Evolutionary conservation across 2,888 invertebrate species (phyloP).

Genomic region (Leptothorax acervorum): DNA sequence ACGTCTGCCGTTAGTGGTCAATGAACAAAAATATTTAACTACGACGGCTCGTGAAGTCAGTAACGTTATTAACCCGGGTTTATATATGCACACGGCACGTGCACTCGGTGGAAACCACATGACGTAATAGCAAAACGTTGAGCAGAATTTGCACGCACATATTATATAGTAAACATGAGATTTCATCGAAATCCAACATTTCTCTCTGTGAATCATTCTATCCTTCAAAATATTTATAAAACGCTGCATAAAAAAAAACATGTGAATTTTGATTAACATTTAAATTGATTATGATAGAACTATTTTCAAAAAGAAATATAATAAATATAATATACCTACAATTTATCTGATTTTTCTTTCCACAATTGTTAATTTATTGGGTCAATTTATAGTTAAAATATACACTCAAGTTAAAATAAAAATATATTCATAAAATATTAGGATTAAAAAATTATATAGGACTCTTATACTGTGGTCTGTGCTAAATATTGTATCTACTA

Average conservation of each 20-base stretch:
- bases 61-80: constrained; percentile 45
- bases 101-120: constrained; percentile 33
- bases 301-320: not conserved
- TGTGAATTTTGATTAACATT: not conserved
- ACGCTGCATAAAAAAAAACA: not conserved
- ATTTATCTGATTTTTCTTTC: not conserved
- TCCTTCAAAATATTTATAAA: constrained; percentile 33
- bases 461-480: not conserved
- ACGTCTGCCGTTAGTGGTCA: constrained; percentile 7
- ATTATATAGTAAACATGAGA: constrained; percentile 34
- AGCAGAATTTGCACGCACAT: constrained; percentile 31
- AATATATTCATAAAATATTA: not conserved
- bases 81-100: constrained; percentile 37
- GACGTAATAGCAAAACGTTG: constrained; percentile 35
- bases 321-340: not conserved
- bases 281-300: not conserved
- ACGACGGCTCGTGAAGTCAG: constrained; percentile 15
- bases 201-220: constrained; percentile 13
- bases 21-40: constrained; percentile 47
- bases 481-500: not conserved
- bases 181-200: constrained; percentile 46
- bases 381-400: not conserved
- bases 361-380: not conserved
- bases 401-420: not conserved
- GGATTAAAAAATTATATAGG: not conserved